Evolutionary conservation across 1,140 invertebrate genomes (phyloP), one percentile per base, ranked within the genome.

Genomic region (Samia ricini): DNA sequence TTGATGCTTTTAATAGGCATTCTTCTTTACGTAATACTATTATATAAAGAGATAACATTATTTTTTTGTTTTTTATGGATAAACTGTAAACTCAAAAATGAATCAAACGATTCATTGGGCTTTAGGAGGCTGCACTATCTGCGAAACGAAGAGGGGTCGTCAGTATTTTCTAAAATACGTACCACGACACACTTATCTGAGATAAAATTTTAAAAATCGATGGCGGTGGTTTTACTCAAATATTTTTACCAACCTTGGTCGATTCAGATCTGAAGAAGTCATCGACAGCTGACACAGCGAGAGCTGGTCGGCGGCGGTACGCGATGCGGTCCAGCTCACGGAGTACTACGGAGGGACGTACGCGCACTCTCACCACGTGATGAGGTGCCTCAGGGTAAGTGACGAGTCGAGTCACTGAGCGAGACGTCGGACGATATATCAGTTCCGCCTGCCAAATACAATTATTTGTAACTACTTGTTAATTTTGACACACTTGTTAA

Each of bases 211-310:
- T n/a, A n/a, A n/a, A n/a, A n/a, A n/a, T n/a, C n/a, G n/a, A n/a
- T n/a, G n/a, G n/a, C n/a, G n/a, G n/a, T n/a, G n/a, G n/a, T n/a
- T n/a, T 42, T 15, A 42, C 4, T 42, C 7, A 42, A 15, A 15
- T 15, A 42, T 12, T 0, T 42, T n/a, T n/a, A n/a, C n/a, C 93
- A 92, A 95, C 95, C 91, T 94, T 94, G 70, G 92, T 91, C 58
- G 93, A 90, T 85, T 94, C 93, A 64, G 95, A 95, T 88, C 94
- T 95, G 84, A 95, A 93, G 89, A 94, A 97, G 74, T 94, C 93
- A 68, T 95, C 95, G 58, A 93, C 90, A 33, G 93, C 91, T 33
- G 92, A 92, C 79, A 95, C 93, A 58, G 93, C 94, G 51, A 91
- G 73, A 4, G 91, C 88, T 0, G 94, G 93, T 71, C 94, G 93